Conservation (phyloP, 2,113 vertebrate genomes). For the Conger conger region DNA sequence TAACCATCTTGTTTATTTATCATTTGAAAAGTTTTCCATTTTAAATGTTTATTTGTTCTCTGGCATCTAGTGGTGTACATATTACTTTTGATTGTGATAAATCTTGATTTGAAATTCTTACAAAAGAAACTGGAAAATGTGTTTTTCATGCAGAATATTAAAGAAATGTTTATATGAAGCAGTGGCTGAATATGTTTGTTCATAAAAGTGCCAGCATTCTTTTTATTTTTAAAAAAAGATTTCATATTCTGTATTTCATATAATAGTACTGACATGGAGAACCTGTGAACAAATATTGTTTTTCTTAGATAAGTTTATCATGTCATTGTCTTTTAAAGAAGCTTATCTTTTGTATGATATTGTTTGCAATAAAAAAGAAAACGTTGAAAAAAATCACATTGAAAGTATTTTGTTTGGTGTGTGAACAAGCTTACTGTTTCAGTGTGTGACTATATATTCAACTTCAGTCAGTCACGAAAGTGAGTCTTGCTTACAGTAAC, state of each 20-base stretch:
- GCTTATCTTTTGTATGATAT: slow-evolving; percentile 92
- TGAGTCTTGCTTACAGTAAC: background rate
- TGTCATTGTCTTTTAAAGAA: slow-evolving; percentile 77
- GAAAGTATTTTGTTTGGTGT: slow-evolving; percentile 36
- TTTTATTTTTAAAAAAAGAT: slow-evolving; percentile 51
- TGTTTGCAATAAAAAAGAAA: slow-evolving; percentile 91
- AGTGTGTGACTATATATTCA: background rate
- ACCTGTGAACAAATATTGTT: slow-evolving; percentile 75
- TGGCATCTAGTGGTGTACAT: slow-evolving; percentile 72
- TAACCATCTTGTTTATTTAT: slow-evolving; percentile 92
- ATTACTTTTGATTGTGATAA: slow-evolving; percentile 64
- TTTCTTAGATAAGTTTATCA: slow-evolving; percentile 68
- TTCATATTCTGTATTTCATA: slow-evolving; percentile 40
- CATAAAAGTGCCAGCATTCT: slow-evolving; percentile 69
- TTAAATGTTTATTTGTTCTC: slow-evolving; percentile 76
- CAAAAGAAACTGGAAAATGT: slow-evolving; percentile 75
- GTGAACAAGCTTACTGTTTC: background rate
- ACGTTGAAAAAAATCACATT: slow-evolving; percentile 56
- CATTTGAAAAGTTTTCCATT: slow-evolving; percentile 82
- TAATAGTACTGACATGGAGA: slow-evolving; percentile 48
- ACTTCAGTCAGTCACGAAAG: background rate
- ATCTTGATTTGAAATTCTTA: slow-evolving; percentile 45
- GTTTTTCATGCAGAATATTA: slow-evolving; percentile 56
- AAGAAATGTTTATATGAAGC: slow-evolving; percentile 57
- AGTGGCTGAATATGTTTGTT: slow-evolving; percentile 70